Conservation (phyloP, 2,113 vertebrate species). For the Melanotaenia duboulayi region DNA sequence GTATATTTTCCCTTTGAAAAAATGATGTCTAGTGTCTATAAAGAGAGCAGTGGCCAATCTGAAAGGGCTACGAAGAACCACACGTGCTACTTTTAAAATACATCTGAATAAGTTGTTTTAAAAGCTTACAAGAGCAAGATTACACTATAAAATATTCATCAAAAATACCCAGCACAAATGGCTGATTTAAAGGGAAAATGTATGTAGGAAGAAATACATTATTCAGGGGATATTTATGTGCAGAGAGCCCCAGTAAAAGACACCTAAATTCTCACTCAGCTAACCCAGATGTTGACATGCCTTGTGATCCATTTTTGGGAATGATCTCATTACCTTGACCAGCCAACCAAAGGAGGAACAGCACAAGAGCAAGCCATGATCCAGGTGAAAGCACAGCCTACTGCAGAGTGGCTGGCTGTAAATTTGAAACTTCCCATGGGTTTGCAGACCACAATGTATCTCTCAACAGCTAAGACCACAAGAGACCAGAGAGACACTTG, state of each 20-base stretch:
- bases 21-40: too few relatives aligned
- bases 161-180: background rate
- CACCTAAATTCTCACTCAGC: background rate
- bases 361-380: constrained; percentile 79
- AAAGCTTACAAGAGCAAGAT: too few relatives aligned
- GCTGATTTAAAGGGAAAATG: too few relatives aligned
- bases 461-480: constrained; percentile 83
- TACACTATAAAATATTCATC: too few relatives aligned
- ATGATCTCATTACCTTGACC: constrained; percentile 79
- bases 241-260: background rate
- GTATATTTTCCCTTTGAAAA: too few relatives aligned
- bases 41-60: too few relatives aligned
- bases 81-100: too few relatives aligned
- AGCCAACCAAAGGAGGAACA: constrained; percentile 79
- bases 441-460: constrained; percentile 85
- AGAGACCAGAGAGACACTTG: constrained; percentile 84
- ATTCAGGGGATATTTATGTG: too few relatives aligned
- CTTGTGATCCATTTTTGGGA: background rate
- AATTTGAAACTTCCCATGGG: constrained; percentile 86
- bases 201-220: background rate
- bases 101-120: too few relatives aligned
- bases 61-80: too few relatives aligned
- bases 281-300: background rate
- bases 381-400: constrained; percentile 81
- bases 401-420: constrained; percentile 70